Base-by-base conservation (phyloP, 2,113 vertebrate genomes). In the Prietella phreatophila region DNA sequence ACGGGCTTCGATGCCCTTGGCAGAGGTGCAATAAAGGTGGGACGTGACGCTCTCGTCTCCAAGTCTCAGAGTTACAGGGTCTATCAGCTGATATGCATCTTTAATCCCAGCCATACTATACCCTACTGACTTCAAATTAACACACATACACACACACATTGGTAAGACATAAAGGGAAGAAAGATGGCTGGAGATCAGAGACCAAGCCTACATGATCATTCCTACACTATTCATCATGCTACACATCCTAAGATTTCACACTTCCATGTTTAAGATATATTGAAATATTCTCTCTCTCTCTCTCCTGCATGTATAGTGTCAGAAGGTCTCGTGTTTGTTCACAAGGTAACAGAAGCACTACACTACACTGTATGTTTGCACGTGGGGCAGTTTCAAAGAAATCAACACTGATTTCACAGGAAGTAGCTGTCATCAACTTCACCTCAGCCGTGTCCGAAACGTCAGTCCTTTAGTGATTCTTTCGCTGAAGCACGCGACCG, bases 11-110 rank as follows among this genome's bases (percentile, higher is more conserved):
- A 95, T 86, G 0, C 90, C 91, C 14, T 93, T 92, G n/a, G 86
- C 87, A 2, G 89, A 83, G 76, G 89, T 92, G 82, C 92, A 92
- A 87, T 88, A 94, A 27, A 95, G 88, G 0, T 55, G 82, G 22
- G 94, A 91, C 1, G 69, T 85, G 53, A 88, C 6, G 10, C 39
- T 91, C 85, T 71, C 93, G 89, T 91, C 33, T 3, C 0, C 0
- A 22, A 90, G 82, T 82, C 86, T 90, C 1, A 91, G 87, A 0
- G 92, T 94, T 60, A 92, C 81, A 0, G 90, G 91, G 4, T 90
- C 91, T 81, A 94, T 67, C 36, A 90, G 85, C 0, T 14, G 85
- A 86, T 90, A 94, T 61, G 91, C 87, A 55, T 56, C 93, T 80
- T 93, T 92, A 80, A 92, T 89, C 69, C 86, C 67, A 84, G 87